Evolutionary conservation across 2,797 vertebrate species (phyloP).

Genomic region (Typhlichthys eigenmanni): DNA sequence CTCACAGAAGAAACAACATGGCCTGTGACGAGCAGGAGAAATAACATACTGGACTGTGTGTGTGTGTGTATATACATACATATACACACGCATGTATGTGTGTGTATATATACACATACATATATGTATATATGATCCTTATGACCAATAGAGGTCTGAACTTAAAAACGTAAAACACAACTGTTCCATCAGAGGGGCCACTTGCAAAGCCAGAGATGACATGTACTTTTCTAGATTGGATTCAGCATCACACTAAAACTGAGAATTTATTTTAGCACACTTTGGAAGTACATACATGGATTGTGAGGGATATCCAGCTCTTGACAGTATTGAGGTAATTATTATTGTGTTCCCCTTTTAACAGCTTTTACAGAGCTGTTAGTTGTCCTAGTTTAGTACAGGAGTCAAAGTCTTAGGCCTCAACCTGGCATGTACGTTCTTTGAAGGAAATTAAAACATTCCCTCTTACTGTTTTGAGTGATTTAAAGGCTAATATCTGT

Average conservation of each 20-base stretch:
- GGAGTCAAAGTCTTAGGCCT: neutral
- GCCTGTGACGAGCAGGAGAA: constrained; percentile 72
- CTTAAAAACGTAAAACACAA: constrained; percentile 50
- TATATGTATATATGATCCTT: constrained; percentile 63
- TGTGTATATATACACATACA: too few relatives aligned
- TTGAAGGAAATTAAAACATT: constrained; percentile 6
- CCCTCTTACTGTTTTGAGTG: neutral
- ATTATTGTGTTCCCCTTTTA: constrained; percentile 9
- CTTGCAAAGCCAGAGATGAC: constrained; percentile 9
- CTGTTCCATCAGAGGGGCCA: constrained; percentile 35
- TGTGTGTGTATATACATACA: too few relatives aligned
- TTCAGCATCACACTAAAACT: too few relatives aligned
- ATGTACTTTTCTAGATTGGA: too few relatives aligned
- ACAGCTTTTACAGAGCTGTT: constrained; percentile 10
- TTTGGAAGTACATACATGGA: too few relatives aligned
- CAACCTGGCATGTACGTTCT: constrained; percentile 7
- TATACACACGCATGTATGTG: too few relatives aligned
- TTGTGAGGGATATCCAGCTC: constrained; percentile 1
- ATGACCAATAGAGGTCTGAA: constrained; percentile 58
- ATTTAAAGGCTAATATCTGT: constrained; percentile 29
- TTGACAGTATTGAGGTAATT: constrained; percentile 12
- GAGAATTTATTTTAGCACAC: too few relatives aligned
- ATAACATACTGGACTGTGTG: constrained; percentile 60
- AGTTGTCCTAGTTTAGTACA: neutral
- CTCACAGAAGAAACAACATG: constrained; percentile 67